Evolutionary conservation across 2,797 vertebrate genomes (phyloP), one percentile per base, ranked within the genome.

Genomic region (Lepilemur septentrionalis): DNA sequence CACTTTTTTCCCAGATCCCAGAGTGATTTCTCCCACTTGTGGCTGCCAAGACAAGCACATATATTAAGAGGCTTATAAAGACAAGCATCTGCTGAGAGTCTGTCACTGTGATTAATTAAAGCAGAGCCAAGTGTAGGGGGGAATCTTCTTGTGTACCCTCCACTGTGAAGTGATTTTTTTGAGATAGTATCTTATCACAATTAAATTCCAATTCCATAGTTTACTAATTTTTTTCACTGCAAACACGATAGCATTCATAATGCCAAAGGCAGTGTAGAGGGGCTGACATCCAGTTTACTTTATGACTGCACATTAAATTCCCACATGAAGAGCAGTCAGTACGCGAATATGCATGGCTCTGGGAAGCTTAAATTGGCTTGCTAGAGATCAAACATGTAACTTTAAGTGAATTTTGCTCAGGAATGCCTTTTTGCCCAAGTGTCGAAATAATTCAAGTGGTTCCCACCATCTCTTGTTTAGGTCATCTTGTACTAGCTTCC

Each of bases 131-230:
- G 41, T 59, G 30, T 59, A 28, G 84, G 85, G 92, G 83, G 89
- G 7, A 46, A 41, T 4, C 43, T 79, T 70, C 63, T 83, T 86
- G 85, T 61, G 43, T 78, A 61, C 48, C 80, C 89, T 61, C 57
- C 84, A 7, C 57, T 3, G 0, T 30, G 50, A 95, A 89, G 87
- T 15, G 92, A 90, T 43, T 80, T 96, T 96, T 92, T 84, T 93
- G 94, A 85, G 65, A 52, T 38, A 89, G 17, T 83, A 69, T 84
- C 67, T 97, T 79, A 96, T 89, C 85, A 96, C 89, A 78, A 95
- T 85, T 86, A 96, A 91, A 91, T 67, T 95, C 92, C 95, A 93
- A 91, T 98, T 96, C 95, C 97, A 97, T 97, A 91, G 91, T 0
- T 88, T 90, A 93, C 81, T 96, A 7, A 79, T 59, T 93, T 86